Evolutionary conservation across 2,797 vertebrate species (phyloP).

Genomic region (Leuciscus waleckii): DNA sequence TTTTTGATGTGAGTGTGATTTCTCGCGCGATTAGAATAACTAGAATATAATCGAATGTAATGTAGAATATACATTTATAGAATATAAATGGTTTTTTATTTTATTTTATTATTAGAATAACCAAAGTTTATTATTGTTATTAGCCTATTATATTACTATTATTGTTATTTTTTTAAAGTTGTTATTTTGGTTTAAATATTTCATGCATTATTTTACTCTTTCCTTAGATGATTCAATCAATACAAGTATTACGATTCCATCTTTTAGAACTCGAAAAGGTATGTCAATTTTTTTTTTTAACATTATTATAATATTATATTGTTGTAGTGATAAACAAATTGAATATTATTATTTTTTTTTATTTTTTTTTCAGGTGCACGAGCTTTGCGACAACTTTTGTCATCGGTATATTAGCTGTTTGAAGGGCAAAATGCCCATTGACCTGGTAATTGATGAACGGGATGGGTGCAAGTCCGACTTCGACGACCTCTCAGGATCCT

Average conservation of each 20-base stretch:
- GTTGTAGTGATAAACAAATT: not conserved
- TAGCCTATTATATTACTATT: not conserved
- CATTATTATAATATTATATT: too few relatives aligned
- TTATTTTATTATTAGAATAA: too few relatives aligned
- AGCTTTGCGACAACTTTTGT: slow-evolving; percentile 98
- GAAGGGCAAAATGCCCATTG: slow-evolving; percentile 98
- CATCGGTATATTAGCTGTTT: slow-evolving; percentile 98
- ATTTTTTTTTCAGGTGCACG: slow-evolving; percentile 83
- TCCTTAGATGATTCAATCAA: slow-evolving; percentile 96
- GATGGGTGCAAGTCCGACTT: slow-evolving; percentile 94
- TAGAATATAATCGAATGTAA: too few relatives aligned
- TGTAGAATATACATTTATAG: too few relatives aligned
- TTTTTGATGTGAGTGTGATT: slow-evolving; percentile 7
- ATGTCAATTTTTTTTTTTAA: slow-evolving; percentile 66
- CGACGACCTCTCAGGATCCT: slow-evolving; percentile 92
- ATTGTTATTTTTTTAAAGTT: not conserved
- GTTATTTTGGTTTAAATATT: not conserved
- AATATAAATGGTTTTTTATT: not conserved
- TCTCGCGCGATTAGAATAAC: slow-evolving; percentile 5
- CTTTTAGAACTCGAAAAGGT: slow-evolving; percentile 97
- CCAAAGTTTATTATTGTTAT: not conserved
- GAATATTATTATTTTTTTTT: not conserved
- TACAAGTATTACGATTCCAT: slow-evolving; percentile 96
- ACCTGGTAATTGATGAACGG: slow-evolving; percentile 94
- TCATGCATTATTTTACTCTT: slow-evolving; percentile 41